These are phyloP conservation scores for Nomada lathburiana DNA, from an alignment of 2,888 invertebrate genomes.

Conservation along the genomic window DNA sequence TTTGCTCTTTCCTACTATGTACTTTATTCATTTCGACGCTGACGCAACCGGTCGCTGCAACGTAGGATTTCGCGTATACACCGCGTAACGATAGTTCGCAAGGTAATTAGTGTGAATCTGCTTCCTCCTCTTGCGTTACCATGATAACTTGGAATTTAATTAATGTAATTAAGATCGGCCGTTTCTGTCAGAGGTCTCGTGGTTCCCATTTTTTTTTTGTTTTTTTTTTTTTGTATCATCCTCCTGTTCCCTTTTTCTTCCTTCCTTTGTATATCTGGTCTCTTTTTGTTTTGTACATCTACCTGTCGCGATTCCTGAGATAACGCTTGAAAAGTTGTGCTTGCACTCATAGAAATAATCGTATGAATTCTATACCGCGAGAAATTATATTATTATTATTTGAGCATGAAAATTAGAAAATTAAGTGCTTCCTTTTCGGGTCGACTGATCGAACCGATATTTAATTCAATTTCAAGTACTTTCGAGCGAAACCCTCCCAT, in stretches of 20 bases:
- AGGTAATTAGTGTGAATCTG: conserved; percentile 57
- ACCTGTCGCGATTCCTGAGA: conserved; percentile 1
- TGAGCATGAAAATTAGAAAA: no score
- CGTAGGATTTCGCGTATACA: conserved; percentile 27
- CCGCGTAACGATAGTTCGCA: conserved; percentile 47
- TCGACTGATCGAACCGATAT: no score
- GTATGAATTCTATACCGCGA: no score
- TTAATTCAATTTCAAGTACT: no score
- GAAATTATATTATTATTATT: no score
- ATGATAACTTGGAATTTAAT: conserved; percentile 53
- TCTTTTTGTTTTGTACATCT: neutral
- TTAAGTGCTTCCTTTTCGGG: no score
- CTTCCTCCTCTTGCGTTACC: conserved; percentile 44
- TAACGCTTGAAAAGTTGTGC: neutral
- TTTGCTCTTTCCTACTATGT: conserved; percentile 34
- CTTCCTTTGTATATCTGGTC: conserved; percentile 12
- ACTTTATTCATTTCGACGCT: conserved; percentile 46
- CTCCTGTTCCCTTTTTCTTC: neutral
- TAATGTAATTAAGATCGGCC: conserved; percentile 56
- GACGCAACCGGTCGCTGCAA: conserved; percentile 38
- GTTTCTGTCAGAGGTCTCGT: neutral
- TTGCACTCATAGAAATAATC: no score
- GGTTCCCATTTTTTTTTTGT: neutral
- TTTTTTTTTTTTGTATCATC: neutral
- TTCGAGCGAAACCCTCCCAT: no score